phyloP scores from a whole-genome alignment of 2,888 invertebrate genomes.

The Sycophila texana region DNA sequence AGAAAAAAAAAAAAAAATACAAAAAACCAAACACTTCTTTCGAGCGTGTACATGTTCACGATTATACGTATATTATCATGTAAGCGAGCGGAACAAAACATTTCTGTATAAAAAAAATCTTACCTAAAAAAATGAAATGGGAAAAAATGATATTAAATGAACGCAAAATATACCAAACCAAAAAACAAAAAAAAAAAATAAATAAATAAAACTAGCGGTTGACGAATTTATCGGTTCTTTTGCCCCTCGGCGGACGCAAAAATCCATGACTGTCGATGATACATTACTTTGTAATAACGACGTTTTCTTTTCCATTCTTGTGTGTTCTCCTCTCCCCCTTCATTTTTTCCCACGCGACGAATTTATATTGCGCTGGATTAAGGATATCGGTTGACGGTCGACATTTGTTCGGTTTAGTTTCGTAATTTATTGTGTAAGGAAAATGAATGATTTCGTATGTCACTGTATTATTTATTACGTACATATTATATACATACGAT shows the following conservation, averaged over 20 bases:
- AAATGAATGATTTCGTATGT: slow-evolving; percentile 49
- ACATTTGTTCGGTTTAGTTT: slow-evolving; percentile 25
- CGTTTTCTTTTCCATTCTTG: slow-evolving; percentile 1
- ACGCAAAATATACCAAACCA: slow-evolving; percentile 2
- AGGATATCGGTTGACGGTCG: slow-evolving; percentile 3
- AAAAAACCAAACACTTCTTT: slow-evolving; percentile 37
- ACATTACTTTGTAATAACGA: slow-evolving; percentile 43
- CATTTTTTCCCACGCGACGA: slow-evolving; percentile 1
- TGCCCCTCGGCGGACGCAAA: slow-evolving; percentile 13
- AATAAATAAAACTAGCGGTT: slow-evolving; percentile 27
- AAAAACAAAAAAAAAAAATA: too few species aligned
- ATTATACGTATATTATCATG: slow-evolving; percentile 56
- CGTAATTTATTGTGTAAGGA: slow-evolving; percentile 38
- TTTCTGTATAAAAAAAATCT: slow-evolving; percentile 52
- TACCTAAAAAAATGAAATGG: slow-evolving; percentile 28
- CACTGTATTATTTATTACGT: slow-evolving; percentile 55
- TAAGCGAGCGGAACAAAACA: slow-evolving; percentile 50
- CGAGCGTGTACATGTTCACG: slow-evolving; percentile 56
- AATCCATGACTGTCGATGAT: slow-evolving; percentile 29
- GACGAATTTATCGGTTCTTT: slow-evolving; percentile 38
- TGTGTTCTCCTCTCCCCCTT: neutral
- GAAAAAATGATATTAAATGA: slow-evolving; percentile 33
- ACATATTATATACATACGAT: slow-evolving; percentile 52
- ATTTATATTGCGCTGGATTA: slow-evolving; percentile 33
- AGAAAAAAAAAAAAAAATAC: slow-evolving; percentile 13